Conservation (phyloP, 53 echinoderm and acorn worm genomes). For the Patiria pectinifera region DNA sequence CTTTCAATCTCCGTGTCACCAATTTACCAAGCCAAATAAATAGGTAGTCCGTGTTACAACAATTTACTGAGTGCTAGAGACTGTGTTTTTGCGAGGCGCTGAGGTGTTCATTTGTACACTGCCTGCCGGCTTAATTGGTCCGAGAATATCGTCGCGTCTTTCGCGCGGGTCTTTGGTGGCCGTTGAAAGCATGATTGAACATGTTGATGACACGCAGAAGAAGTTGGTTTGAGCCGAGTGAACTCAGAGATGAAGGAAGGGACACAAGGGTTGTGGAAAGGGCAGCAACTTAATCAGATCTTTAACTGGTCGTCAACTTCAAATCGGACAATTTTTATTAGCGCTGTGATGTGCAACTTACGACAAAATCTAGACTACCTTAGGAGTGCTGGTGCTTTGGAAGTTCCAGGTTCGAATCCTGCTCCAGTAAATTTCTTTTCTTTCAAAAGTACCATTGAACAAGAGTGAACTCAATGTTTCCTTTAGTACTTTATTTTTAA, state of each 20-base stretch:
- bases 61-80: background rate
- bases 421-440: too few species aligned
- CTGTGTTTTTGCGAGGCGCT: background rate
- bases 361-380: too few species aligned
- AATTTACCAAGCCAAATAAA: constrained; percentile 26
- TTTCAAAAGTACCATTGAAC: too few species aligned
- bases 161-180: background rate
- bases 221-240: background rate
- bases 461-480: too few species aligned
- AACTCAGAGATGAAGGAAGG: constrained; percentile 31
- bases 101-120: background rate
- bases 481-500: too few species aligned
- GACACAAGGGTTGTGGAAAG: background rate
- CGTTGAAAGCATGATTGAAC: constrained; percentile 44
- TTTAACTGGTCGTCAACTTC: too few species aligned
- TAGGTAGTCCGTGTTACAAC: background rate
- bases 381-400: too few species aligned
- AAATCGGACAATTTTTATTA: background rate
- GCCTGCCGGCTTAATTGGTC: constrained; percentile 1
- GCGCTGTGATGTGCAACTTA: too few species aligned
- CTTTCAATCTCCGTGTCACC: constrained; percentile 21
- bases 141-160: background rate
- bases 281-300: background rate
- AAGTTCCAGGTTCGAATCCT: too few species aligned
- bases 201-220: constrained; percentile 9